These are phyloP conservation scores for Leptopterna dolabrata DNA, from an alignment of 2,888 invertebrate species.

Conservation along the genomic window DNA sequence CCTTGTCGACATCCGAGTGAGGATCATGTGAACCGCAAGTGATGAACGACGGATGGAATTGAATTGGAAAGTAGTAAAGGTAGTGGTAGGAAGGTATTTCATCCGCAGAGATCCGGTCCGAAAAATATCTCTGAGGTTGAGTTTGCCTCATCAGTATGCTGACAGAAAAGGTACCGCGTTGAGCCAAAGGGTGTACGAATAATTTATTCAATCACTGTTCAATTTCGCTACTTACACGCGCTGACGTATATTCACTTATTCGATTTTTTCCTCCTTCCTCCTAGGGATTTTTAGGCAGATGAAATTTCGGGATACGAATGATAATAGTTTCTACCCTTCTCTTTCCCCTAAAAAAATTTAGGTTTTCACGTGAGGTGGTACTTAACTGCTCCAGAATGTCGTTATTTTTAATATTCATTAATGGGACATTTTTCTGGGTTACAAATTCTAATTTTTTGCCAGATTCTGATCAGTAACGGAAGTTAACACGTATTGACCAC, in stretches of 20 bases:
- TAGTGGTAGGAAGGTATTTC: not conserved
- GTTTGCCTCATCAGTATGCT: not conserved
- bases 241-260: not conserved
- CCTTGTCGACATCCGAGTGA: too few relatives aligned
- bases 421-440: too few relatives aligned
- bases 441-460: too few relatives aligned
- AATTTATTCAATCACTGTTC: not conserved
- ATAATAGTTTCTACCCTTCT: too few relatives aligned
- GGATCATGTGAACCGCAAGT: not conserved
- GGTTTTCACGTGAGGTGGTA: too few relatives aligned
- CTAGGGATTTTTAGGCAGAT: not conserved
- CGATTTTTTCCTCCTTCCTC: not conserved
- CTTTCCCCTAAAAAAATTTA: too few relatives aligned
- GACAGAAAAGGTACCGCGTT: not conserved
- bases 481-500: too few relatives aligned
- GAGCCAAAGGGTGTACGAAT: not conserved
- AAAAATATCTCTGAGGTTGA: not conserved
- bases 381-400: too few relatives aligned
- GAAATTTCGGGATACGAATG: not conserved
- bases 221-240: not conserved
- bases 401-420: too few relatives aligned
- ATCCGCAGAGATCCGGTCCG: not conserved
- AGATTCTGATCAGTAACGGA: too few relatives aligned
- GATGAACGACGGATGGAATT: not conserved
- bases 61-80: not conserved